phyloP scores from a whole-genome alignment of 2,888 invertebrate species.

The Drosophila nr. medialis region DNA sequence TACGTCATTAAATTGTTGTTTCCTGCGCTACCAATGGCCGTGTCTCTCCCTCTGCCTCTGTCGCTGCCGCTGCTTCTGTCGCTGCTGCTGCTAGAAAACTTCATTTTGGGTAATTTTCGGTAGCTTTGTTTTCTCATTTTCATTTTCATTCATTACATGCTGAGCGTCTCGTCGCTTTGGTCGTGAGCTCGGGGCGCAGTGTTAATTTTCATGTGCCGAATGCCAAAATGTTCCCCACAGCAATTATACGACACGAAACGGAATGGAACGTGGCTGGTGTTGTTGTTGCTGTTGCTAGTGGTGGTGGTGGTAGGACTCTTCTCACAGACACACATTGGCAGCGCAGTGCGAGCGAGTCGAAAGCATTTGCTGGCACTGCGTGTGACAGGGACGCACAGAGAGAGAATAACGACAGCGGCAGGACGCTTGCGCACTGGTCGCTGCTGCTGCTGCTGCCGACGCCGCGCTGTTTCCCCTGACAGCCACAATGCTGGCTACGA shows the following conservation, averaged over 20 bases:
- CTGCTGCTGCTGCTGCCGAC: constrained; percentile 28
- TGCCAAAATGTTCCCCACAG: constrained; percentile 60
- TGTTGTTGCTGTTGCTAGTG: constrained; percentile 1
- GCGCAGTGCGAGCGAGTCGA: constrained; percentile 20
- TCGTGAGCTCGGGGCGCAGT: constrained; percentile 56
- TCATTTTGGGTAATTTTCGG: constrained; percentile 78
- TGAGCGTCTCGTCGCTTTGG: constrained; percentile 40
- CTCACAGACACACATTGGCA: constrained; percentile 22
- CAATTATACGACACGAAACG: constrained; percentile 62
- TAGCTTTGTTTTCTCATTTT: constrained; percentile 78
- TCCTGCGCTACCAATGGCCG: constrained; percentile 38
- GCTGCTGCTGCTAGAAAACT: constrained; percentile 61
- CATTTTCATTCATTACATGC: constrained; percentile 75
- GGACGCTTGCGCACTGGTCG: constrained; percentile 66
- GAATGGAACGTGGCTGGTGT: constrained; percentile 44
- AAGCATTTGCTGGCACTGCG: constrained; percentile 7
- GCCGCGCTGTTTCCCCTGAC: constrained; percentile 56
- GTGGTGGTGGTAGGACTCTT: constrained; percentile 30
- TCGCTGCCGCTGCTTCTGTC: constrained; percentile 32
- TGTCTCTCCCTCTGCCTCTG: constrained; percentile 12
- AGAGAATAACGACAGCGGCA: constrained; percentile 25
- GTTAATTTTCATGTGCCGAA: constrained; percentile 73
- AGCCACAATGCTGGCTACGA: constrained; percentile 47
- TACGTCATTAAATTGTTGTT: constrained; percentile 72
- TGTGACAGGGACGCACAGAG: constrained; percentile 27